Base-by-base conservation (phyloP, 1,140 invertebrate genomes). In the Eupeodes corollae region DNA sequence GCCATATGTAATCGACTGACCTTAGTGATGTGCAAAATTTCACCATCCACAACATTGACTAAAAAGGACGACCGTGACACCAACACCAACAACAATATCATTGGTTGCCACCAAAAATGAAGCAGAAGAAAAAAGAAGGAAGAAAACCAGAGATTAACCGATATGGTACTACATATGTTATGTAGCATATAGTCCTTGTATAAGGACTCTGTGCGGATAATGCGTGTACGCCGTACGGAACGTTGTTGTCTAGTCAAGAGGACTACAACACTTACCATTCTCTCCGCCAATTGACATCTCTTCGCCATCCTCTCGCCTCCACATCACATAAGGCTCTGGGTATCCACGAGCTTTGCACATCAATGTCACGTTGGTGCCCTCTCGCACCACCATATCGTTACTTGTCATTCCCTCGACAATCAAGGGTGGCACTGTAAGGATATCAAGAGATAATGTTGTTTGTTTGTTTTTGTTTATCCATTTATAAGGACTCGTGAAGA, bases 1-100 rank as follows among this genome's bases (percentile, higher is more conserved):
- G 87, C 89, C 89, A 93, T 93, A 59, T 93, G 88, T 15, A 92
- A 75, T 39, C 89, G 77, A 51, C 87, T 90, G 48, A 92, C 87
- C 77, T 90, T 90, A 13, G 79, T 81, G 50, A 93, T 86, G 50
- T 84, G 83, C 53, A 93, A 71, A 38, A 83, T 75, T 66, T 91
- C 87, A 6, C 88, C 88, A 61, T 91, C 83, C 10, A 90, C 83
- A 12, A 87, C 82, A 61, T 87, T 88, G 14, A 89, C 88, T 88
- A 72, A 37, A 38, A 46, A 9, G 30, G 9, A 35, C 33, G 10
- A 21, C 9, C 30, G 11, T 40, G 31, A 37, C 16, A n/a, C n/a
- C n/a, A 16, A 21, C 16, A 31, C 18, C 37, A 42, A 49, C 14
- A 41, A 30, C 12, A 53, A 50, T 53, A 50, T 47, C 14, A 45